Conservation (phyloP, 1,140 invertebrate species). For the Apocrypta bakeri region DNA sequence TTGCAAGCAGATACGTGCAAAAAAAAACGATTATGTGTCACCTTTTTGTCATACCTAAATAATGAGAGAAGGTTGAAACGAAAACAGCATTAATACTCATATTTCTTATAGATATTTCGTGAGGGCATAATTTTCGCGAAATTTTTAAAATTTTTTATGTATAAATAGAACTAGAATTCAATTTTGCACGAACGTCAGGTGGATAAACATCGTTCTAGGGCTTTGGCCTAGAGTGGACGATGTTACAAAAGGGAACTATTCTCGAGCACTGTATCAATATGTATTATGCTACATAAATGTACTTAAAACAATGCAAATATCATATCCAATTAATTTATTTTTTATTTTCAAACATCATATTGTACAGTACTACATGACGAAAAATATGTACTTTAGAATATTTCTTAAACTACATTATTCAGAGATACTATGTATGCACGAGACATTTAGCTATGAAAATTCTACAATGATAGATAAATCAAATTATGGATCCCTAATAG, state of each 20-base stretch:
- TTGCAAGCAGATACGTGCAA: slow-evolving; percentile 67
- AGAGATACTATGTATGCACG: no score
- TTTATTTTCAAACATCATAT: no score
- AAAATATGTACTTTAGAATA: no score
- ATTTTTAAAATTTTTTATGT: no score
- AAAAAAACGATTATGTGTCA: slow-evolving; percentile 69
- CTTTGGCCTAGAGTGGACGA: background rate
- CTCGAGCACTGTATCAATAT: background rate
- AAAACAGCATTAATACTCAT: slow-evolving; percentile 66
- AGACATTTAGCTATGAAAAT: no score
- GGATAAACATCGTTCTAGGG: background rate
- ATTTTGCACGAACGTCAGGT: background rate
- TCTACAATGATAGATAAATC: no score
- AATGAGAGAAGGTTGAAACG: slow-evolving; percentile 64
- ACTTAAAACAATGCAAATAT: background rate
- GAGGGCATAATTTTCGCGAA: no score
- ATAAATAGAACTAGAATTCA: no score
- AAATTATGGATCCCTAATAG: no score
- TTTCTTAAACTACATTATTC: no score
- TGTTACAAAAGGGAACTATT: background rate
- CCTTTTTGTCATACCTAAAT: slow-evolving; percentile 71
- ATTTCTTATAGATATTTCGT: slow-evolving; percentile 10
- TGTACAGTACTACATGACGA: no score
- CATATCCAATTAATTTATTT: no score
- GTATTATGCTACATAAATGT: background rate